Percentiles rank a stretch among this genome's conserved stretches.
These are phyloP conservation scores for Pantherophis vulpinus DNA, from an alignment of 2,797 vertebrate species.

Conservation along the genomic window DNA sequence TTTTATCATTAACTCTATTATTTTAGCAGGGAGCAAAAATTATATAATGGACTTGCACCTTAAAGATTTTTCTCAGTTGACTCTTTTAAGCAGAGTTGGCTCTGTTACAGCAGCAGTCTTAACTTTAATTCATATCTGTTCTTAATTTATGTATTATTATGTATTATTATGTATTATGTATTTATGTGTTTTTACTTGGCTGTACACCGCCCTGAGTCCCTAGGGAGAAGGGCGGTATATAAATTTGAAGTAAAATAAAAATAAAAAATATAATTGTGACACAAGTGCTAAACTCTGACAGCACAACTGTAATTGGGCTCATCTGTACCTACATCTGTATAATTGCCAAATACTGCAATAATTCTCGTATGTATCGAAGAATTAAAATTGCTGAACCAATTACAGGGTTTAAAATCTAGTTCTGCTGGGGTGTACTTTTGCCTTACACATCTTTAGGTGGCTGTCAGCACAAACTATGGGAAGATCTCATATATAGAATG, in stretches of 20 bases:
- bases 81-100: neutral
- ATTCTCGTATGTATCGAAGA: neutral
- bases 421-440: neutral
- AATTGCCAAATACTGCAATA: neutral
- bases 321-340: neutral
- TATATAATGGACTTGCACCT: neutral
- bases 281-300: neutral
- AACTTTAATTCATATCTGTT: neutral
- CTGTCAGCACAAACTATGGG: neutral
- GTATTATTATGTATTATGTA: too few species aligned
- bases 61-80: neutral
- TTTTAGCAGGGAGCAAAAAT: neutral
- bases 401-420: neutral
- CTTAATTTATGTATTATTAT: too few species aligned
- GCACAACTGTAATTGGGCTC: neutral
- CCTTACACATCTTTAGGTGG: neutral
- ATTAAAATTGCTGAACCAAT: neutral
- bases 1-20: neutral
- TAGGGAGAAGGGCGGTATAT: too few species aligned
- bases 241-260: too few species aligned
- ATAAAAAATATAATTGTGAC: neutral
- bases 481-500: neutral
- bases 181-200: too few species aligned
- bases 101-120: neutral
- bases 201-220: too few species aligned